Evolutionary conservation across 1,140 invertebrate genomes (phyloP), one percentile per base, ranked within the genome.

Genomic region (Aricia agestis): DNA sequence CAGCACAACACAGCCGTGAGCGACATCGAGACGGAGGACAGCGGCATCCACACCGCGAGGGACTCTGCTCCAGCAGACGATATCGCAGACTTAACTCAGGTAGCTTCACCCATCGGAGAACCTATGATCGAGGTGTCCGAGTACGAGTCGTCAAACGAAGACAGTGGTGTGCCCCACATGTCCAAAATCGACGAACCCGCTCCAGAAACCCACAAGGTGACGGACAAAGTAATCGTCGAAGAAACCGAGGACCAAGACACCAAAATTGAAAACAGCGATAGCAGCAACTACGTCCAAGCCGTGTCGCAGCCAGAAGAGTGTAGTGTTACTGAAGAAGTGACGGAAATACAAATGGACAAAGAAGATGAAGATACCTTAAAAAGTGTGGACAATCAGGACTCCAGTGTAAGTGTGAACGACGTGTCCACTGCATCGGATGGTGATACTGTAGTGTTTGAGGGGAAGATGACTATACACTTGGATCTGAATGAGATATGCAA

Each of bases 11-110:
- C 89, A 31, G 89, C 92, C 52, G 87, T 88, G 45, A 93, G 92
- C 67, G 95, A 96, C 69, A 95, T 95, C 10, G 95, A 96, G 86
- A 92, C 95, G 13, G 96, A 97, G 83, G 96, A 97, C 77, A 96
- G 95, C 70, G 96, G 96, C 4, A 96, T 97, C 68, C 96, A 97
- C 76, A 96, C 95, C 32, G 95, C 95, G 1, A 95, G 96, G 81
- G 95, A 95, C 19, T 96, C 95, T 78, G 95, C 94, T 31, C 95
- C 95, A 5, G 95, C 95, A 81, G 95, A 96, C 85, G 95, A 96
- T 77, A 93, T 94, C 6, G 92, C 90, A 67, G 93, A 94, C 73
- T 79, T 91, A 58, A 89, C 85, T 73, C 86, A 91, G 82, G 86
- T 91, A 76, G 87, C 88, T 73, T 91, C 89, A 78, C 88, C 89